Evolutionary conservation across 2,797 vertebrate genomes (phyloP).

Genomic region (Pogoniulus pusillus): DNA sequence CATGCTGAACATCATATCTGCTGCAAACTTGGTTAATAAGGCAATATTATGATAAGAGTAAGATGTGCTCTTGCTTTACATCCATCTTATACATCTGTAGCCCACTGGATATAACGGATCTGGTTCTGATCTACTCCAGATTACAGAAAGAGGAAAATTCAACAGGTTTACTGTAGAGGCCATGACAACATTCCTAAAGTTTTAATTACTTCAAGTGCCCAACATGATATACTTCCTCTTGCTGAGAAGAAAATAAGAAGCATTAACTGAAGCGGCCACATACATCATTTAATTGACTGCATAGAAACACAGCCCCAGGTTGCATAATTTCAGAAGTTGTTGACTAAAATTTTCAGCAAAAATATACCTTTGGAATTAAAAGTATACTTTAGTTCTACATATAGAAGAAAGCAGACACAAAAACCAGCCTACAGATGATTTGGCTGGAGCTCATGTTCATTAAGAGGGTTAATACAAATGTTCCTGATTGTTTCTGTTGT

Average conservation of each 20-base stretch:
- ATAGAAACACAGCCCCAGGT: not conserved
- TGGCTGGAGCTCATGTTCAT: not conserved
- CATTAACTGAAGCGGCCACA: not conserved
- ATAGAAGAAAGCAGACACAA: not conserved
- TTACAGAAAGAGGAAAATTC: not conserved
- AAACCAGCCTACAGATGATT: not conserved
- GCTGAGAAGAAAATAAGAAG: not conserved
- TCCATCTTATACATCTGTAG: not conserved
- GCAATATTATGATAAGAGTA: not conserved
- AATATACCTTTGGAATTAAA: not conserved
- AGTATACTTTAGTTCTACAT: not conserved
- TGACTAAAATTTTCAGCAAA: not conserved
- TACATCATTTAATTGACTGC: not conserved
- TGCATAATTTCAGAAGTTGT: not conserved
- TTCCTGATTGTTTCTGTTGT: conserved; percentile 64
- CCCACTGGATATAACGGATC: not conserved
- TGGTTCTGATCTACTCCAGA: not conserved
- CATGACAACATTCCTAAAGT: not conserved
- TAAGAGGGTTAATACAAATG: not conserved
- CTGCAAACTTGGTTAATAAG: not conserved
- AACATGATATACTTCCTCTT: not conserved
- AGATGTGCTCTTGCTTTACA: not conserved
- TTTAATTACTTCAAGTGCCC: not conserved
- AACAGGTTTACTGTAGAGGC: not conserved
- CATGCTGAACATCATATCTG: not conserved